Evolutionary conservation across 2,797 vertebrate genomes (phyloP), one percentile per base, ranked within the genome.

Genomic region (Gambelia wislizenii): DNA sequence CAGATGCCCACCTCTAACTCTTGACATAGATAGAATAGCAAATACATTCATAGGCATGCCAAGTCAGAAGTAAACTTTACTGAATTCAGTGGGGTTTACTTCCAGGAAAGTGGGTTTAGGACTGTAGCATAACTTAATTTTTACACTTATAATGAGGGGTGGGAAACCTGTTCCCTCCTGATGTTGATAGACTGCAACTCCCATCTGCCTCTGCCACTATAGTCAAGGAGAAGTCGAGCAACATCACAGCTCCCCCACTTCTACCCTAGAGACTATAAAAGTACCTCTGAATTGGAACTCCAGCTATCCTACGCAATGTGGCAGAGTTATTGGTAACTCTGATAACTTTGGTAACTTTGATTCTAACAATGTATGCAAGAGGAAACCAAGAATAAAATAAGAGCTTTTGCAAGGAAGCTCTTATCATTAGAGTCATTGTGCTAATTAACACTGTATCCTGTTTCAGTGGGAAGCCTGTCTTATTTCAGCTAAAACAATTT

Each of bases 381-480:
- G 84, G 22, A 61, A 82, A 83, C 30, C 27, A 39, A 87, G 52
- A 61, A 6, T 72, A 59, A 92, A 87, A n/a, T 59, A 16, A 74
- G 27, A 82, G 3, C 70, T 86, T 36, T 89, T 80, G 49, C 72
- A 33, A 86, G 72, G 86, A 67, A 87, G 64, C 33, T 90, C 85
- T 59, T 70, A 69, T 67, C 0, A 9, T 27, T 39, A 76, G 18
- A 83, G 9, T 8, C n/a, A 56, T 13, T 49, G 52, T 39, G 72
- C 87, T 88, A 92, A 94, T 93, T 92, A 86, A 86, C 64, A 2
- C 2, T 16, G 0, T 85, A 64, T 93, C 91, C 91, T 91, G 56
- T 90, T 93, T 87, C 84, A 90, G n/a, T 90, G 89, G 91, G 76
- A 90, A 90, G n/a, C 2, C 80, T 84, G 69, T 74, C 93, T 91